A percentile compares a stretch with the other conserved stretches of the same genome.
These are phyloP conservation scores for Mormyrus hasselquistii DNA, from an alignment of 2,797 vertebrate species.

Conservation along the genomic window DNA sequence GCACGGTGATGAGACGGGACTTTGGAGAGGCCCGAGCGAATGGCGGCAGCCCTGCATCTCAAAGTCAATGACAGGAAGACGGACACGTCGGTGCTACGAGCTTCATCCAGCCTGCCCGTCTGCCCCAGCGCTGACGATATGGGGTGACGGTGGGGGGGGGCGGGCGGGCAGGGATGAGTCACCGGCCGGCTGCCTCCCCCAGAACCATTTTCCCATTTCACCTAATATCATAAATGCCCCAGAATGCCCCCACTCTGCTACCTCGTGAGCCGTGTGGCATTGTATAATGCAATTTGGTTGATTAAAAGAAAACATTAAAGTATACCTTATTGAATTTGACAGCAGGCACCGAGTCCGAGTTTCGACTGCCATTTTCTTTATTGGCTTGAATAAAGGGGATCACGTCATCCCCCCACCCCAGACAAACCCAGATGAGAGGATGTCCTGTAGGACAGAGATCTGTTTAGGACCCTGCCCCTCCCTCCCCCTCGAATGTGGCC, in stretches of 20 bases:
- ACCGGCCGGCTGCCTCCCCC: neutral
- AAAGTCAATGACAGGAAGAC: slow-evolving; percentile 4
- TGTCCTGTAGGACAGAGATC: slow-evolving; percentile 59
- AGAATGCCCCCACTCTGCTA: slow-evolving; percentile 7
- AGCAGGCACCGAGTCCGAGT: slow-evolving; percentile 70
- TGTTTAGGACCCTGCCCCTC: slow-evolving; percentile 51
- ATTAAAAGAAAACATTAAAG: slow-evolving; percentile 84
- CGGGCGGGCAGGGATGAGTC: neutral
- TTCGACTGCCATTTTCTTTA: slow-evolving; percentile 72
- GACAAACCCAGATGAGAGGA: slow-evolving; percentile 67
- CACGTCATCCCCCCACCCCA: slow-evolving; percentile 60
- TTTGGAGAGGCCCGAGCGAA: slow-evolving; percentile 36
- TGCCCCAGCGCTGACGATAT: neutral
- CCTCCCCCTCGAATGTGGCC: slow-evolving; percentile 22
- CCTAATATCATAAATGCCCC: slow-evolving; percentile 42
- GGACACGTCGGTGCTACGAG: neutral
- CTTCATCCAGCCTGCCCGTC: neutral
- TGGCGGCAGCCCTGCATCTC: slow-evolving; percentile 25
- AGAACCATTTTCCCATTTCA: slow-evolving; percentile 31
- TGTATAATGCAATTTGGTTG: slow-evolving; percentile 79
- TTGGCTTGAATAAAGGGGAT: slow-evolving; percentile 69
- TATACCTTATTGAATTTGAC: slow-evolving; percentile 78
- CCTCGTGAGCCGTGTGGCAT: slow-evolving; percentile 39
- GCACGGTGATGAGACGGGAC: slow-evolving; percentile 6
- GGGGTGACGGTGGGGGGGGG: neutral